These are phyloP conservation scores for Eupeodes corollae DNA, from an alignment of 1,140 invertebrate species.

Conservation along the genomic window DNA sequence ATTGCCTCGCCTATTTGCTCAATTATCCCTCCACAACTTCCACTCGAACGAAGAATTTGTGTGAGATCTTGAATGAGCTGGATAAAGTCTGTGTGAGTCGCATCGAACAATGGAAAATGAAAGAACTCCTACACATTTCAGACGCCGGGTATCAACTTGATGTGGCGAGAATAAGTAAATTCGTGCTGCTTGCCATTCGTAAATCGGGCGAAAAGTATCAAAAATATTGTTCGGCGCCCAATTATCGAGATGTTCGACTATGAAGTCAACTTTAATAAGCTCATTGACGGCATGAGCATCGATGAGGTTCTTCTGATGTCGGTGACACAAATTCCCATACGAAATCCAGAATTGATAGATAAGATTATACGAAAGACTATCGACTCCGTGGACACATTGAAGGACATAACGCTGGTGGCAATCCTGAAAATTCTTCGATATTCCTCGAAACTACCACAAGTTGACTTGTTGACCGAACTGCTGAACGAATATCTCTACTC, in stretches of 20 bases:
- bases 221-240: slow-evolving; percentile 36
- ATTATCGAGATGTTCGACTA: slow-evolving; percentile 43
- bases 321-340: slow-evolving; percentile 44
- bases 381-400: slow-evolving; percentile 31
- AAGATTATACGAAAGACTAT: slow-evolving; percentile 37
- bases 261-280: slow-evolving; percentile 39
- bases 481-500: slow-evolving; percentile 36
- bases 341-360: slow-evolving; percentile 32
- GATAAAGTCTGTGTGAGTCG: slow-evolving; percentile 41
- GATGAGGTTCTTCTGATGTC: slow-evolving; percentile 46
- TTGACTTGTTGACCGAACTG: slow-evolving; percentile 21
- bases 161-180: slow-evolving; percentile 34
- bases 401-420: slow-evolving; percentile 41
- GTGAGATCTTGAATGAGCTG: slow-evolving; percentile 43
- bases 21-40: slow-evolving; percentile 30
- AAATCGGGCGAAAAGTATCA: slow-evolving; percentile 36
- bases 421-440: slow-evolving; percentile 43
- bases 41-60: slow-evolving; percentile 34
- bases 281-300: slow-evolving; percentile 38
- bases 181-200: slow-evolving; percentile 37
- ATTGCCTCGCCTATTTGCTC: slow-evolving; percentile 26
- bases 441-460: slow-evolving; percentile 26
- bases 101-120: slow-evolving; percentile 27
- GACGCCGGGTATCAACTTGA: slow-evolving; percentile 42
- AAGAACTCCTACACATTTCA: slow-evolving; percentile 38